A percentile compares a stretch with the other conserved stretches of the same genome.
Conservation (phyloP, 2,113 vertebrate genomes). For the Coturnix japonica region DNA sequence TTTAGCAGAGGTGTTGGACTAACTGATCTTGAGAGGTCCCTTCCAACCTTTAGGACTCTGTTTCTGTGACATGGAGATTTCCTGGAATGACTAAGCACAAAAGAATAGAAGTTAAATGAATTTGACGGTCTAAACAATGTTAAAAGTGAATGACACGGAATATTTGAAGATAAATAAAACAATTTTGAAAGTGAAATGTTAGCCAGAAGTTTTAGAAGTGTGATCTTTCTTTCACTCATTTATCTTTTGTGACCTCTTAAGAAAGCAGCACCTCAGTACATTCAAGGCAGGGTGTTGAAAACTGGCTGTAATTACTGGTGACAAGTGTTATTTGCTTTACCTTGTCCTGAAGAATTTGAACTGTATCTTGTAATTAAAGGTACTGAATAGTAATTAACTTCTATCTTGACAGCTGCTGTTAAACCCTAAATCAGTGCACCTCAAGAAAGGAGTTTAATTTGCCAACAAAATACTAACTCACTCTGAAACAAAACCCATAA, state of each 20-base stretch:
- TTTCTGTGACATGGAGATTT: not conserved
- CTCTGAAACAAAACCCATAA: not conserved
- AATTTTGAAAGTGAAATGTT: not conserved
- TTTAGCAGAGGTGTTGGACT: no score
- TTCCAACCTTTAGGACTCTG: no score
- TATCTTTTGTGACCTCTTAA: slow-evolving; percentile 1
- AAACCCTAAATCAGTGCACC: not conserved
- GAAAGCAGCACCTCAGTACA: not conserved
- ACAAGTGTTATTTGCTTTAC: slow-evolving; percentile 51
- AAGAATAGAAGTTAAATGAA: not conserved
- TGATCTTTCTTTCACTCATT: not conserved
- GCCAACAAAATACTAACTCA: not conserved
- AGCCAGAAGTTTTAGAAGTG: not conserved
- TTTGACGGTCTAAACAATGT: not conserved
- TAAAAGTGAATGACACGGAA: not conserved
- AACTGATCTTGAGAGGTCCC: no score
- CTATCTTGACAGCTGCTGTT: not conserved
- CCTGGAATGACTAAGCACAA: not conserved
- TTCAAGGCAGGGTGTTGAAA: slow-evolving; percentile 13
- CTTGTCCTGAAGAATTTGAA: slow-evolving; percentile 32
- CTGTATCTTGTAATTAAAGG: slow-evolving; percentile 46
- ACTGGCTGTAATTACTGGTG: slow-evolving; percentile 26
- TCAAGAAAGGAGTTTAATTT: not conserved
- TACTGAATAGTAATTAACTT: slow-evolving; percentile 49
- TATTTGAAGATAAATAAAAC: not conserved